These are phyloP conservation scores for Ctenopoma kingsleyae DNA, from an alignment of 2,797 vertebrate species.

Conservation along the genomic window DNA sequence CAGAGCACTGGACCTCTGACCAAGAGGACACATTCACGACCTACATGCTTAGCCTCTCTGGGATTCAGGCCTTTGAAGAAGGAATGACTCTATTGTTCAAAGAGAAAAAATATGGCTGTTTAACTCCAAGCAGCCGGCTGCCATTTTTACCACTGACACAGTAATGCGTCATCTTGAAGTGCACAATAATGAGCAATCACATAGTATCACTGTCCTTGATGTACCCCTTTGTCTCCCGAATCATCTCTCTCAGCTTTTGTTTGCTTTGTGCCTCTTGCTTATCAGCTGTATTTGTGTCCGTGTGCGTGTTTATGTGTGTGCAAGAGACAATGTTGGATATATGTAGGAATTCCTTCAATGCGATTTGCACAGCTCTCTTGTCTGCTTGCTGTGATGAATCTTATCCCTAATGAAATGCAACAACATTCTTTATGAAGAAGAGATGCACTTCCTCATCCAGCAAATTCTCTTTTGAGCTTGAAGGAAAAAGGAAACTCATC, in stretches of 20 bases:
- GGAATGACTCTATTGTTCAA: conserved; percentile 32
- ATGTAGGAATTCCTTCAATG: conserved; percentile 67
- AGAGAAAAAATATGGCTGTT: conserved; percentile 36
- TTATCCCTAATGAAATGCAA: conserved; percentile 84
- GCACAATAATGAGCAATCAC: conserved; percentile 73
- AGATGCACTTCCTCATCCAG: conserved; percentile 78
- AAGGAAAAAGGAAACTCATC: conserved; percentile 46
- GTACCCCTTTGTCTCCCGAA: conserved; percentile 70
- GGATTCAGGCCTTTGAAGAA: conserved; percentile 30
- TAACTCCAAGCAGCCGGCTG: conserved; percentile 48
- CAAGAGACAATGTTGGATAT: conserved; percentile 38
- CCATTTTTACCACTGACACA: conserved; percentile 50
- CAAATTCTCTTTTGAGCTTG: conserved; percentile 73
- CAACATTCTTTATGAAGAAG: conserved; percentile 79
- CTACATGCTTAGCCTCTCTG: conserved; percentile 36
- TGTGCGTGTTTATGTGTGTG: conserved; percentile 17
- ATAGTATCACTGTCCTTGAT: conserved; percentile 64
- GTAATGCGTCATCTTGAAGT: conserved; percentile 69
- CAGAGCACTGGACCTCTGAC: conserved; percentile 50
- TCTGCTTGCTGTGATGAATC: conserved; percentile 81
- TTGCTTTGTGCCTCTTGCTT: conserved; percentile 67
- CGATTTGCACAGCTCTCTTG: conserved; percentile 79
- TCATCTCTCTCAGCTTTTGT: conserved; percentile 66
- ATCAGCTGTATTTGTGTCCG: conserved; percentile 34
- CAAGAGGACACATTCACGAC: conserved; percentile 22